phyloP scores from a whole-genome alignment of 2,113 vertebrate species.

The Melanerpes formicivorus region DNA sequence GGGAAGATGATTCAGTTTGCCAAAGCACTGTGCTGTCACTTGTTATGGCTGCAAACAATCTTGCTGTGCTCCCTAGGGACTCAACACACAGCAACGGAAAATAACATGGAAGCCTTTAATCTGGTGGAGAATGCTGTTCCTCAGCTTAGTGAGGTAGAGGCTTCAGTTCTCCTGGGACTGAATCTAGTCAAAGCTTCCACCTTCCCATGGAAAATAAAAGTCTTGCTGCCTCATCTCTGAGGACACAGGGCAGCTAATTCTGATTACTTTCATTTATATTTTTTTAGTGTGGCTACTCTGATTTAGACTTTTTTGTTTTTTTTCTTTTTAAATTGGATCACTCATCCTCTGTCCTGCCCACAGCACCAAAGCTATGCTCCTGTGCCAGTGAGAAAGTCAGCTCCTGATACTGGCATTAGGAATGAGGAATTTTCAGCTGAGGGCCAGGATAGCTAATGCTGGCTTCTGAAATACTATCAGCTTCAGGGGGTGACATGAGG shows the following conservation, averaged over 20 bases:
- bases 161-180: neutral
- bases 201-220: neutral
- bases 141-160: neutral
- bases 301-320: neutral
- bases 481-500: rapidly evolving
- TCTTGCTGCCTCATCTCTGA: rapidly evolving
- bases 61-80: rapidly evolving
- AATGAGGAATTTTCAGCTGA: neutral
- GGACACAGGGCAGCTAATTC: neutral
- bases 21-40: neutral
- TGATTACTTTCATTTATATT: neutral
- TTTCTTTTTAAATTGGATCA: neutral
- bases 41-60: neutral
- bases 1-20: neutral
- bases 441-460: rapidly evolving
- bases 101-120: neutral
- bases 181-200: neutral
- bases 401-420: neutral
- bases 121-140: neutral
- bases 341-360: neutral
- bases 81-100: neutral
- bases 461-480: rapidly evolving
- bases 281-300: neutral
- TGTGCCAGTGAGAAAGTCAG: neutral
- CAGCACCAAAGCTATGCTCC: neutral